A percentile compares a stretch with the other conserved stretches of the same genome.
phyloP scores from a whole-genome alignment of 2,797 vertebrate species.

The Coreius guichenoti region DNA sequence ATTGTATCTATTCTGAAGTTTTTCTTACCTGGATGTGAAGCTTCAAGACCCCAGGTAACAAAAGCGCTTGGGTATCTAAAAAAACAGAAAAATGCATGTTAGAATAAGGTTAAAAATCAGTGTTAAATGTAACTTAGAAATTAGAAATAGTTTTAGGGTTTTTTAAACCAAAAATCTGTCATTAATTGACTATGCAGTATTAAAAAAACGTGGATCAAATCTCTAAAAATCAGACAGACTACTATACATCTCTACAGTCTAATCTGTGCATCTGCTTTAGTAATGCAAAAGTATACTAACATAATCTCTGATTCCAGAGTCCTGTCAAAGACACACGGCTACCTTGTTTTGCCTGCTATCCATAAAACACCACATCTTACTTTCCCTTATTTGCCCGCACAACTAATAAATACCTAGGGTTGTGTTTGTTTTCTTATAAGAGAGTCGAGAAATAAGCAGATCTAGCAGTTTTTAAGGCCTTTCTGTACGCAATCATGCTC shows the following conservation, averaged over 20 bases:
- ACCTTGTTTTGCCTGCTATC: conserved; percentile 5
- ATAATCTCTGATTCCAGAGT: conserved; percentile 11
- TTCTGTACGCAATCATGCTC: no score
- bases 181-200: conserved; percentile 16
- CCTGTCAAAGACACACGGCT: neutral
- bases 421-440: no score
- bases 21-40: conserved; percentile 25
- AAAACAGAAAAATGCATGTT: no score
- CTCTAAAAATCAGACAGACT: conserved; percentile 14
- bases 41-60: conserved; percentile 5
- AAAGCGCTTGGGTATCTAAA: conserved; percentile 21
- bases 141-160: neutral
- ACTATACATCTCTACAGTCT: neutral
- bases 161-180: neutral
- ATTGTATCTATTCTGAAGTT: conserved; percentile 4
- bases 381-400: conserved; percentile 8
- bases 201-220: conserved; percentile 7
- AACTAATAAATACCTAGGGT: no score
- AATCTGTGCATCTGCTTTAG: neutral
- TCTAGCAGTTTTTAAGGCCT: no score
- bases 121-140: neutral
- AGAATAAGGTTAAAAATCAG: conserved; percentile 1
- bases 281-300: conserved; percentile 15
- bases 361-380: conserved; percentile 14
- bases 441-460: no score